Percentiles rank a stretch among this genome's conserved stretches.
These are phyloP conservation scores for Nasonia oneida DNA, from an alignment of 2,888 invertebrate species.

Conservation along the genomic window DNA sequence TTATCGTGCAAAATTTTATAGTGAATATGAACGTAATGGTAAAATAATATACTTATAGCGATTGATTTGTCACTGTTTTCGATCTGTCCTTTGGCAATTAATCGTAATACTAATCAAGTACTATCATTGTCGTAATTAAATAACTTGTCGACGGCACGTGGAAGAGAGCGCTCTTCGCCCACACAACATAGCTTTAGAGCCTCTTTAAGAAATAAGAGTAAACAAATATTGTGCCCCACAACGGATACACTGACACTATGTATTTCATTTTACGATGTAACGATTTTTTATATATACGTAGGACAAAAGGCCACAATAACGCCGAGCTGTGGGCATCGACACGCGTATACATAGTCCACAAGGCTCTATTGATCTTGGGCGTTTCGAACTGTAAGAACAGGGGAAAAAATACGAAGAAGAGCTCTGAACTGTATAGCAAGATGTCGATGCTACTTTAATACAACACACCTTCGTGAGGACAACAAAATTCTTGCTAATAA, in stretches of 20 bases:
- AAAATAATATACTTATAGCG: not conserved
- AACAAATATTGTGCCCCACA: conserved; percentile 21
- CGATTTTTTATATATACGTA: conserved; percentile 52
- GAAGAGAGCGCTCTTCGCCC: not conserved
- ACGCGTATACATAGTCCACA: conserved; percentile 1
- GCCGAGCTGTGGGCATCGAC: conserved; percentile 30
- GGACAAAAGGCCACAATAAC: conserved; percentile 24
- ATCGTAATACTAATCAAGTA: not conserved
- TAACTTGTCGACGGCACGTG: conserved; percentile 18
- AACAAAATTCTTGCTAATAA: conserved; percentile 38
- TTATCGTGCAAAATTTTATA: conserved; percentile 34
- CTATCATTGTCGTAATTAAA: not conserved
- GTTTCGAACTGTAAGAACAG: conserved; percentile 3
- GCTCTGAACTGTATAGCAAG: conserved; percentile 17
- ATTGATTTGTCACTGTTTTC: not conserved
- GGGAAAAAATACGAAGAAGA: conserved; percentile 18
- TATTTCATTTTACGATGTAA: conserved; percentile 51
- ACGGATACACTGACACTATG: conserved; percentile 38
- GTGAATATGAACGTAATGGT: not conserved
- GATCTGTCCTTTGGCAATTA: not conserved
- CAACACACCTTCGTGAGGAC: not conserved
- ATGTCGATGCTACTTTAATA: not conserved
- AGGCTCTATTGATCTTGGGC: conserved; percentile 27
- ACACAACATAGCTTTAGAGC: conserved; percentile 44
- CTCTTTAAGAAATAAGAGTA: conserved; percentile 43